phyloP scores from a whole-genome alignment of 2,888 invertebrate species.

The Rhingia campestris region DNA sequence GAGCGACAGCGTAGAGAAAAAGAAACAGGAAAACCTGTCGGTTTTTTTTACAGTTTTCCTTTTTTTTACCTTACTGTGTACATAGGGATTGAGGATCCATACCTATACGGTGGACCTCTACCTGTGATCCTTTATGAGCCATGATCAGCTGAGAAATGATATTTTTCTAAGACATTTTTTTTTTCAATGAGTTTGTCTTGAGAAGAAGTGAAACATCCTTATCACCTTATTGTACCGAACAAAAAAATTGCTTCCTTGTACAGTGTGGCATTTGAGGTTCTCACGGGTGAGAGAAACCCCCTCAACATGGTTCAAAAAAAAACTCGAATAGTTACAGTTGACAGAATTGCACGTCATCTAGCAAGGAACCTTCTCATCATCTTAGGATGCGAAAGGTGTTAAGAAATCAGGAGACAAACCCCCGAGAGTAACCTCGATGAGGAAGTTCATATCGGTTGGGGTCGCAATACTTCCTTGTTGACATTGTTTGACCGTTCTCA shows the following conservation, averaged over 20 bases:
- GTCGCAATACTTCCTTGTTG: slow-evolving; percentile 67
- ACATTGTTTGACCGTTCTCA: slow-evolving; percentile 63
- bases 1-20: slow-evolving; percentile 9
- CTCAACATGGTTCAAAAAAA: slow-evolving; percentile 5
- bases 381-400: slow-evolving; percentile 49
- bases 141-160: slow-evolving; percentile 36
- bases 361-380: slow-evolving; percentile 29
- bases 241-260: background rate
- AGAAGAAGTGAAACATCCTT: background rate
- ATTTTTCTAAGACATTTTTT: background rate
- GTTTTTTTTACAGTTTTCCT: slow-evolving; percentile 23
- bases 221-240: slow-evolving; percentile 3
- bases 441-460: slow-evolving; percentile 55
- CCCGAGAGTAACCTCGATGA: slow-evolving; percentile 22
- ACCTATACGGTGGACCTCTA: slow-evolving; percentile 3
- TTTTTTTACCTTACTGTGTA: background rate
- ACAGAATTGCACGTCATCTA: slow-evolving; percentile 44
- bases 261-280: slow-evolving; percentile 42
- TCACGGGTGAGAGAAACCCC: slow-evolving; percentile 52
- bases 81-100: slow-evolving; percentile 11
- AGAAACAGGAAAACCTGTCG: slow-evolving; percentile 41
- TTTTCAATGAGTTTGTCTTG: background rate
- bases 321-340: slow-evolving; percentile 51
- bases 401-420: slow-evolving; percentile 6
- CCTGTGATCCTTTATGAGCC: slow-evolving; percentile 25